Evolutionary conservation across 30 jellyfish, hydroid and myxozoan species (phyloP).

Genomic region (Catostylus mosaicus): DNA sequence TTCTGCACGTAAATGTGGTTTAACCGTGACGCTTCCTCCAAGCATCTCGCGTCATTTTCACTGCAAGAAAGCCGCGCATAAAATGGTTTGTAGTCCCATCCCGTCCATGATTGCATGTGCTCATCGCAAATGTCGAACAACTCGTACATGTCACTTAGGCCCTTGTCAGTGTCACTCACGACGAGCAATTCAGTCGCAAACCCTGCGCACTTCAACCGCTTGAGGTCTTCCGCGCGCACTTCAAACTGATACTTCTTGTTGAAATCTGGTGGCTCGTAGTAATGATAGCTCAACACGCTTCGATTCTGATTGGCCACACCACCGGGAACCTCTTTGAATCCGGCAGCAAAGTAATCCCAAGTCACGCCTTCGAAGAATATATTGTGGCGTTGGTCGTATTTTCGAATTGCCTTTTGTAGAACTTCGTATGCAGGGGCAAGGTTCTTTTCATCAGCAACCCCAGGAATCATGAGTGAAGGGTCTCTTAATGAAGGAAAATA

Average conservation of each 20-base stretch:
- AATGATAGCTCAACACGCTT: constrained; percentile 96
- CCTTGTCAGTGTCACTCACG: constrained; percentile 73
- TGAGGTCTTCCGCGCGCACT: constrained; percentile 87
- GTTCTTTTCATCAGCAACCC: constrained; percentile 90
- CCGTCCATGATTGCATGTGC: constrained; percentile 97
- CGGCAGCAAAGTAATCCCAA: constrained; percentile 95
- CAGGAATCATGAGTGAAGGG: constrained; percentile 90
- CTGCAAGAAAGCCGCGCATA: constrained; percentile 86
- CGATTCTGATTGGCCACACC: constrained; percentile 83
- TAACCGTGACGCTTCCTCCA: constrained; percentile 34
- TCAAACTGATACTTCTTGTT: constrained; percentile 86
- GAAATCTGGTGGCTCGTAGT: constrained; percentile 99
- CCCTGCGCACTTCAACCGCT: constrained; percentile 96
- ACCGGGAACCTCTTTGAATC: constrained; percentile 94
- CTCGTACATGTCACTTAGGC: constrained; percentile 70
- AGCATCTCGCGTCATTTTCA: constrained; percentile 53
- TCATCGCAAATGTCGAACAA: constrained; percentile 85
- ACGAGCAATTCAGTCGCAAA: constrained; percentile 86
- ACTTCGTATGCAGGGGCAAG: constrained; percentile 97
- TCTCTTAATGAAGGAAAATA: constrained; percentile 39
- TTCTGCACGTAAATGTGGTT: constrained; percentile 76
- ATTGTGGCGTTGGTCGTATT: constrained; percentile 82
- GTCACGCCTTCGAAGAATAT: constrained; percentile 91
- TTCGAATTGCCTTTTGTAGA: constrained; percentile 94
- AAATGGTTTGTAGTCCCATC: constrained; percentile 94